These are phyloP conservation scores for Nasua narica DNA, from an alignment of 2,797 vertebrate species.

Conservation along the genomic window DNA sequence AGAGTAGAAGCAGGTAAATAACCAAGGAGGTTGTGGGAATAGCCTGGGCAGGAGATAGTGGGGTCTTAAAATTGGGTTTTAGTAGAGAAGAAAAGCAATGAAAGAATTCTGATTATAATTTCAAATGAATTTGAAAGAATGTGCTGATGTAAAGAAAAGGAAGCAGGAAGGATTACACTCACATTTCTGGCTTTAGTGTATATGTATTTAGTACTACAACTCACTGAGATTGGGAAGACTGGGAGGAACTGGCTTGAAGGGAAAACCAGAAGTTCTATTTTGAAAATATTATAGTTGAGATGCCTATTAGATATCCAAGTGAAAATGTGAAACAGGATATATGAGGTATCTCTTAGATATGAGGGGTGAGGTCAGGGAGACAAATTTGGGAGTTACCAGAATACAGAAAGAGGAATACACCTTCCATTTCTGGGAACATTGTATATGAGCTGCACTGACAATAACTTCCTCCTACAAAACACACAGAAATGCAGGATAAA, in stretches of 20 bases:
- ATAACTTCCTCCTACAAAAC: conserved; percentile 26
- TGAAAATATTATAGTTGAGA: conserved; percentile 21
- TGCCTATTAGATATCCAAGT: not conserved
- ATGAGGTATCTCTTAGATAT: not conserved
- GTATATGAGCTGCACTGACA: not conserved
- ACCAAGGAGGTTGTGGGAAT: not conserved
- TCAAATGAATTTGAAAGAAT: not conserved
- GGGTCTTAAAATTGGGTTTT: not conserved
- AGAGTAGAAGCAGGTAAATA: not conserved
- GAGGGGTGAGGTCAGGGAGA: not conserved
- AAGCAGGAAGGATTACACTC: not conserved
- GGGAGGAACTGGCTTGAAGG: not conserved
- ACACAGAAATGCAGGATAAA: conserved; percentile 44
- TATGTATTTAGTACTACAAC: not conserved
- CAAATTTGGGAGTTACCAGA: not conserved
- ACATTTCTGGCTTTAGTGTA: conserved; percentile 15
- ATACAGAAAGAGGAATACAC: not conserved
- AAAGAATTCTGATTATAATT: conserved; percentile 27
- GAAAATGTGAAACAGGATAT: not conserved
- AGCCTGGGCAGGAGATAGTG: not conserved
- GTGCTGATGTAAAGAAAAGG: not conserved
- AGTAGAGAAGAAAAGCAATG: not conserved
- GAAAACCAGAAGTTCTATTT: conserved; percentile 25
- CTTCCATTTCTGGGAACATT: conserved; percentile 24
- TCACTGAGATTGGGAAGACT: not conserved